phyloP scores from a whole-genome alignment of 2,888 invertebrate species.

The Agelastica alni region DNA sequence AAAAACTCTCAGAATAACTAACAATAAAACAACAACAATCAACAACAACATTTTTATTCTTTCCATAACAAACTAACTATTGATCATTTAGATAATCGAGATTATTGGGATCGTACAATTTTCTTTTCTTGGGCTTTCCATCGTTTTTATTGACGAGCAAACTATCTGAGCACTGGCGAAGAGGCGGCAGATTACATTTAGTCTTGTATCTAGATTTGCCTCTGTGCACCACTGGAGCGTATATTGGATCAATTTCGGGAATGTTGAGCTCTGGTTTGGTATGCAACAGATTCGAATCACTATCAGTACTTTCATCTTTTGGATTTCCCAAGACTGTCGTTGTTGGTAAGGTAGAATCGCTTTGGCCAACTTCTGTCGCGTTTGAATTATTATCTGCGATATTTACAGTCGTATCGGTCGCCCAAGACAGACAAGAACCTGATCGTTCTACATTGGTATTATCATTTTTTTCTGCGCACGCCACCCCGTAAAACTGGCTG shows the following conservation, averaged over 20 bases:
- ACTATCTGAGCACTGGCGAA: conserved; percentile 4
- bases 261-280: neutral
- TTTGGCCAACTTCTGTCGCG: neutral
- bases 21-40: too few relatives aligned
- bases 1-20: too few relatives aligned
- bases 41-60: too few relatives aligned
- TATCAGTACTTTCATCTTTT: neutral
- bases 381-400: neutral
- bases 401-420: neutral
- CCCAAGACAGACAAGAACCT: neutral
- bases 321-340: neutral
- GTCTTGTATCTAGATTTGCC: neutral
- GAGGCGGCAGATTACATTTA: conserved; percentile 7
- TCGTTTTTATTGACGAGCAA: neutral
- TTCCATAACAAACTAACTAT: too few relatives aligned
- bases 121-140: conserved; percentile 22
- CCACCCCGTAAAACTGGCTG: neutral
- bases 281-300: neutral
- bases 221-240: neutral
- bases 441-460: neutral
- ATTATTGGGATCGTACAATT: conserved; percentile 30
- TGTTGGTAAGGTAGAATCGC: neutral
- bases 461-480: neutral
- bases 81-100: too few relatives aligned
- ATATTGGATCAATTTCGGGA: neutral